A percentile compares a stretch with the other conserved stretches of the same genome.
Evolutionary conservation across 1,140 invertebrate genomes (phyloP).

Genomic region (Galleria mellonella): DNA sequence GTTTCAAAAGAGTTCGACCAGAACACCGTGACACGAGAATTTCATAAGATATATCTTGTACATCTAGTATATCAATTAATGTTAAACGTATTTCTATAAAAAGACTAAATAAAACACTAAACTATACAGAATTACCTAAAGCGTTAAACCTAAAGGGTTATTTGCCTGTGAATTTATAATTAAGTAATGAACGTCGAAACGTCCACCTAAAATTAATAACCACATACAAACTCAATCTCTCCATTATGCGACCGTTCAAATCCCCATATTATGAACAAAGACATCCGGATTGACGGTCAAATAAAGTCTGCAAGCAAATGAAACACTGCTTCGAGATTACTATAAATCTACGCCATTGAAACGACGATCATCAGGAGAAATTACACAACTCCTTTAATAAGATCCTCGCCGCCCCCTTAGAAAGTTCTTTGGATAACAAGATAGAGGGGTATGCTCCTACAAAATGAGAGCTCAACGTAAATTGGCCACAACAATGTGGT

Average conservation of each 20-base stretch:
- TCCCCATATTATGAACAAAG: conserved; percentile 39
- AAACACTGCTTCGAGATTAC: conserved; percentile 32
- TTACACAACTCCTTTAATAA: conserved; percentile 39
- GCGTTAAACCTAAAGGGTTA: too few relatives aligned
- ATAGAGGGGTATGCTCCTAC: neutral
- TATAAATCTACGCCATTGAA: conserved; percentile 60
- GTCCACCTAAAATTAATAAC: conserved; percentile 19
- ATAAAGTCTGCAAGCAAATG: conserved; percentile 48
- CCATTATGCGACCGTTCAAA: conserved; percentile 32
- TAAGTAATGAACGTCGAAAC: too few relatives aligned
- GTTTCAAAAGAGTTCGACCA: too few relatives aligned
- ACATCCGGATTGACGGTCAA: conserved; percentile 37
- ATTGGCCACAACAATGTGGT: conserved; percentile 37
- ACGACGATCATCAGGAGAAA: conserved; percentile 58
- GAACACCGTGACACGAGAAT: too few relatives aligned
- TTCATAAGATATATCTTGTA: too few relatives aligned
- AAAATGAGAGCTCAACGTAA: conserved; percentile 14
- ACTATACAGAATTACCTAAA: too few relatives aligned
- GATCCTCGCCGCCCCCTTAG: conserved; percentile 19
- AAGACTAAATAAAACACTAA: too few relatives aligned
- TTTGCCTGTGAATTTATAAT: too few relatives aligned
- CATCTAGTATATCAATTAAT: too few relatives aligned
- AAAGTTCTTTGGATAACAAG: conserved; percentile 2
- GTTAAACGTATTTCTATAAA: too few relatives aligned
- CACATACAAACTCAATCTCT: conserved; percentile 22